These are phyloP conservation scores for Scelioninae gen. 2 DNA, from an alignment of 2,888 invertebrate species.

Conservation along the genomic window DNA sequence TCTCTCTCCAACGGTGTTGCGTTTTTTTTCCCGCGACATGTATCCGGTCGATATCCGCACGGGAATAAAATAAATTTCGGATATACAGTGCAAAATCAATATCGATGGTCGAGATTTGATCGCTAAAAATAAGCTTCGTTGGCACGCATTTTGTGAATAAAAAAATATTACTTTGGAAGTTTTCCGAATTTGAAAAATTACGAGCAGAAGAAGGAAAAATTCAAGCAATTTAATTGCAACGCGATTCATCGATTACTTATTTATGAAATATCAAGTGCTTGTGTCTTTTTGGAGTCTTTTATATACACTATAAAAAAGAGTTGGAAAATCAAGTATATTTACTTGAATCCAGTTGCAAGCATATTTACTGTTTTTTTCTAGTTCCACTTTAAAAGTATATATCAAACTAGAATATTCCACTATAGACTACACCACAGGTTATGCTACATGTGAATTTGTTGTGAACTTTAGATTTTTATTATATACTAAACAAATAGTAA, in stretches of 20 bases:
- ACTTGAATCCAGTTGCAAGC: too few relatives aligned
- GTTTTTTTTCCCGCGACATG: constrained; percentile 25
- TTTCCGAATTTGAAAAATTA: not conserved
- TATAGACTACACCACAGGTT: too few relatives aligned
- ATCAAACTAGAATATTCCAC: too few relatives aligned
- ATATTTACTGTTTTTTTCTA: too few relatives aligned
- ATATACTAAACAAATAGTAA: too few relatives aligned
- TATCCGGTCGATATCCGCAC: constrained; percentile 42
- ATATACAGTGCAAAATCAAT: constrained; percentile 32
- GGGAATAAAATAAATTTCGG: constrained; percentile 29
- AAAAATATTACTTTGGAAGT: not conserved
- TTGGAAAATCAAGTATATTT: too few relatives aligned
- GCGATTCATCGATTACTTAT: not conserved
- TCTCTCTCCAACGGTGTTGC: constrained; percentile 19
- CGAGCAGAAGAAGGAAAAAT: not conserved
- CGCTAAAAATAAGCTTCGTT: constrained; percentile 8
- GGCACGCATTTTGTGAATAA: constrained; percentile 28
- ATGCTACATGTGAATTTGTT: too few relatives aligned
- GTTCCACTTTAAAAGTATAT: too few relatives aligned
- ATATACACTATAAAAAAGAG: too few relatives aligned
- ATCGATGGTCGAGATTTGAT: constrained; percentile 23
- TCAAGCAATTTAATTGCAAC: not conserved
- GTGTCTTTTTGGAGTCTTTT: too few relatives aligned
- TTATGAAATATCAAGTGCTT: not conserved
- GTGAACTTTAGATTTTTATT: too few relatives aligned